These are phyloP conservation scores for Pseudomyrmex flavicornis DNA, from an alignment of 1,140 invertebrate genomes.

Conservation along the genomic window DNA sequence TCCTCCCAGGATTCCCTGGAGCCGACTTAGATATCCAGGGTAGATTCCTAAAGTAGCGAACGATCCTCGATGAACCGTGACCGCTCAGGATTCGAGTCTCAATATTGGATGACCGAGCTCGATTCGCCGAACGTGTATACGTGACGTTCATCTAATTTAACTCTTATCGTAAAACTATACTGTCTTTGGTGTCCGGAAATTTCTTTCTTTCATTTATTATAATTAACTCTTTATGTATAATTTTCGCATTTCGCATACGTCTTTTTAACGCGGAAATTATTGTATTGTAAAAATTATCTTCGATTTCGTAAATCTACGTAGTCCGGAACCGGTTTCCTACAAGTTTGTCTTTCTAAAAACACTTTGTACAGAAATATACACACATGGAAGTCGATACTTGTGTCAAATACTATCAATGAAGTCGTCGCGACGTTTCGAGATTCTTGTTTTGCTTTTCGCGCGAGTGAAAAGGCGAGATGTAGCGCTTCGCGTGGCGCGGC, in stretches of 20 bases:
- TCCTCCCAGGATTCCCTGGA: conserved; percentile 74
- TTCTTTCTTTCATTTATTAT: neutral
- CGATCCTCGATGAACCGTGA: conserved; percentile 79
- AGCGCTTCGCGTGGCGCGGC: conserved; percentile 8
- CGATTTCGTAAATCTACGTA: neutral
- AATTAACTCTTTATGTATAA: no score
- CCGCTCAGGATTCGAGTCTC: conserved; percentile 67
- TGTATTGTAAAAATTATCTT: neutral
- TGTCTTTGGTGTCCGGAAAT: neutral
- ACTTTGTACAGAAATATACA: neutral
- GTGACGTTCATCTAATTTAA: conserved; percentile 42
- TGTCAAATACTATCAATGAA: neutral
- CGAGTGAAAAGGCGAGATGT: neutral
- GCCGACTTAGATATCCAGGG: conserved; percentile 75
- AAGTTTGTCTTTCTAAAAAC: neutral
- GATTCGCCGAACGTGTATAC: conserved; percentile 28
- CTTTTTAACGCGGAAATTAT: no score
- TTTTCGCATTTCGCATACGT: neutral
- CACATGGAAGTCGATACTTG: neutral
- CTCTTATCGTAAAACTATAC: neutral
- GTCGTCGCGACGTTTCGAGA: neutral
- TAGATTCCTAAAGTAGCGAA: conserved; percentile 75
- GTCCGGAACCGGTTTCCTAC: no score
- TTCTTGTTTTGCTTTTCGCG: conserved; percentile 40
- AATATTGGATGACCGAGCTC: neutral